Base-by-base conservation (phyloP, 2,797 vertebrate species). In the Acanthopagrus latus region DNA sequence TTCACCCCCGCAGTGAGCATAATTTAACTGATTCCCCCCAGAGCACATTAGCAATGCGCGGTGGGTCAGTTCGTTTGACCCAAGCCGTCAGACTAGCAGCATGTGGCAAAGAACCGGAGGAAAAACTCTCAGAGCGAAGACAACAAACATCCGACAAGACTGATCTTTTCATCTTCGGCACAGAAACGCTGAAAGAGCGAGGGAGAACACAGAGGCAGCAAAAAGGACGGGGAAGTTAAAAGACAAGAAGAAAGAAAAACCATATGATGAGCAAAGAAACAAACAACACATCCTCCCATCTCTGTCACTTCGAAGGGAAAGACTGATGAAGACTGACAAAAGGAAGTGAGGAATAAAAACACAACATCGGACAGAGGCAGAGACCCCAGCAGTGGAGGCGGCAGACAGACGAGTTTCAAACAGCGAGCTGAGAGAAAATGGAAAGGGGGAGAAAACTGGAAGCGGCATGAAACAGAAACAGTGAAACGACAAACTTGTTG, bases 61-160 rank as follows among this genome's bases (percentile, higher is more conserved):
- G 81, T 10, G 64, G 89, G 90, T 91, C 87, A 85, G 52, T 80
- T 63, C 3, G 51, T 92, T 89, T 88, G 92, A 92, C 92, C 90
- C 66, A 7, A 90, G 82, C 91, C 74, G 82, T 93, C 91, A 90
- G 81, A 86, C 63, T 20, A 84, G 69, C 91, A 88, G 89, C 92
- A 59, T 89, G 91, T 79, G 89, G 90, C 76, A 71, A 48, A 85
- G 73, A 85, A 85, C 70, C 62, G 75, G 76, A 51, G 76, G 75
- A 82, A 86, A 85, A 88, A 78, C 60, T 83, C 62, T 70, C 55
- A 27, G 76, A 71, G 71, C 2, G 27, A 56, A 84, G 80, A 89
- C 78, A 85, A 84, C 74, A 88, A 88, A 85, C 44, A 3, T 78
- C 71, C 76, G 86, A 81, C 52, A 12, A 69, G 78, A 87, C 60